A percentile compares a stretch with the other conserved stretches of the same genome.
phyloP scores from a whole-genome alignment of 1,140 invertebrate species.

The Pseudomyrmex dendroicus region DNA sequence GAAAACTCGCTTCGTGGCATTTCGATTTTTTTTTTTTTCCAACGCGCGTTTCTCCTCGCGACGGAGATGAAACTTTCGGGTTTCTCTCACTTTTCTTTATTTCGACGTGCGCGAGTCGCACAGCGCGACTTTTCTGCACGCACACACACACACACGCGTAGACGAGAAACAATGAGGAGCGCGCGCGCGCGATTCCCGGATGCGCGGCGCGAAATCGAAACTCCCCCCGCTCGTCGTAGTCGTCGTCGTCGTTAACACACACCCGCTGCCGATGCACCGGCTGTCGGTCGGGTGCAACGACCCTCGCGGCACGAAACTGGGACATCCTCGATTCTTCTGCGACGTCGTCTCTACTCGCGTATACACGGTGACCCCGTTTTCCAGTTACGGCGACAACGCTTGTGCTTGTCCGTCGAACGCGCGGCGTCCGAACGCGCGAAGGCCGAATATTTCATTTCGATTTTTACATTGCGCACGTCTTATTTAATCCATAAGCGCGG shows the following conservation, averaged over 20 bases:
- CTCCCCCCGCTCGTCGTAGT: neutral
- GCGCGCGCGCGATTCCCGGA: conserved; percentile 56
- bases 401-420: neutral
- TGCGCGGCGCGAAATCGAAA: conserved; percentile 70
- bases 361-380: conserved; percentile 70
- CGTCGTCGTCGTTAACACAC: neutral
- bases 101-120: neutral
- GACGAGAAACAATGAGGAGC: conserved; percentile 45
- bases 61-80: conserved; percentile 12
- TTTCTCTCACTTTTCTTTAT: neutral
- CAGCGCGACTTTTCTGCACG: neutral
- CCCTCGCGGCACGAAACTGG: conserved; percentile 66
- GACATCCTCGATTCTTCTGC: conserved; percentile 67
- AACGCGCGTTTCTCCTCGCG: neutral
- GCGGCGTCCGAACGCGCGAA: conserved; percentile 30
- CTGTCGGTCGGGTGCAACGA: conserved; percentile 68
- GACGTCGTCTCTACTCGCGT: conserved; percentile 67
- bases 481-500: neutral
- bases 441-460: conserved; percentile 54
- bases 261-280: conserved; percentile 39
- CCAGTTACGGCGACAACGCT: conserved; percentile 62
- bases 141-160: neutral
- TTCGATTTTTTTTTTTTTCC: conserved; percentile 2
- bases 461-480: conserved; percentile 41
- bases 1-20: neutral